phyloP scores from a whole-genome alignment of 2,888 invertebrate genomes.

The Hirtodrosophila trivittata region DNA sequence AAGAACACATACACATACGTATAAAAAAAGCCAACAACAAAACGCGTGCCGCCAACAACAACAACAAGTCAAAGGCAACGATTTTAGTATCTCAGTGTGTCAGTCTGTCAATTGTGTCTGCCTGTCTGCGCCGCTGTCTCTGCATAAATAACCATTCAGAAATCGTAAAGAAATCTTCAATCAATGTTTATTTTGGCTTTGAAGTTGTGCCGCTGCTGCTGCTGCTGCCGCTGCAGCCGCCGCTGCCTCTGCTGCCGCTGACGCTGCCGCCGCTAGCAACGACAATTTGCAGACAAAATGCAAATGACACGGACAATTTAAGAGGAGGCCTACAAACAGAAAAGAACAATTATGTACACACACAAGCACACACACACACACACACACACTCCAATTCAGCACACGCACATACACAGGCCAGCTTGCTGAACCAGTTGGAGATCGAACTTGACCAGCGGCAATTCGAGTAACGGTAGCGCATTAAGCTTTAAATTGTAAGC shows the following conservation, averaged over 20 bases:
- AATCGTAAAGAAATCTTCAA: conserved; percentile 80
- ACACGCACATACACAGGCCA: conserved; percentile 5
- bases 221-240: conserved; percentile 23
- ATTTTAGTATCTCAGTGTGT: conserved; percentile 80
- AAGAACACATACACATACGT: neutral
- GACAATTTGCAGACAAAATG: conserved; percentile 78
- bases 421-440: conserved; percentile 23
- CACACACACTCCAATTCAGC: neutral
- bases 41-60: conserved; percentile 56
- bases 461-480: conserved; percentile 47
- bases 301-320: conserved; percentile 75
- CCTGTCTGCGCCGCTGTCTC: conserved; percentile 60
- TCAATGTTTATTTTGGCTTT: conserved; percentile 76
- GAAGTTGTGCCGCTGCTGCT: conserved; percentile 61
- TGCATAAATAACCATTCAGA: conserved; percentile 81
- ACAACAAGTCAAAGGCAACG: conserved; percentile 57
- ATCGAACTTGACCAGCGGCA: conserved; percentile 38
- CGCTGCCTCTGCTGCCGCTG: conserved; percentile 12
- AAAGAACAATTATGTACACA: conserved; percentile 50
- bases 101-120: conserved; percentile 75
- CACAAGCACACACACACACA: conserved; percentile 21
- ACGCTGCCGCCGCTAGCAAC: conserved; percentile 59
- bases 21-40: conserved; percentile 40
- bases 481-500: conserved; percentile 3
- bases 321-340: conserved; percentile 53